Evolutionary conservation across 2,797 vertebrate species (phyloP).

Genomic region (Enteromius treurensis): DNA sequence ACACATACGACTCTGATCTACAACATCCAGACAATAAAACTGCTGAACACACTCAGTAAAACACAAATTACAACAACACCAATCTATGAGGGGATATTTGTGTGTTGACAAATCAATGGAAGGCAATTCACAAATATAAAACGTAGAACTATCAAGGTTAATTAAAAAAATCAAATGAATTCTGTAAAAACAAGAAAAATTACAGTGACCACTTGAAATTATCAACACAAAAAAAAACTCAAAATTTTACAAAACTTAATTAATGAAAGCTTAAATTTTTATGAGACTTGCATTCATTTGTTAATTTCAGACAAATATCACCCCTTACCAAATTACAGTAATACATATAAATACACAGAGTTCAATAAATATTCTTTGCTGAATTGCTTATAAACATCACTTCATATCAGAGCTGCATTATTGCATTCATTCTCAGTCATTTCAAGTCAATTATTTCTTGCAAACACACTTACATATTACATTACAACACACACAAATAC

Average conservation of each 20-base stretch:
- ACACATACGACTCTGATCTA: constrained; percentile 18
- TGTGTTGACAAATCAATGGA: background rate
- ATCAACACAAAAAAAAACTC: too few species aligned
- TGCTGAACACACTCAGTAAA: background rate
- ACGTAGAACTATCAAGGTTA: background rate
- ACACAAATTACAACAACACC: background rate
- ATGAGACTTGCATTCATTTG: background rate
- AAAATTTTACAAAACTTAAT: background rate
- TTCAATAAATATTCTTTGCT: background rate
- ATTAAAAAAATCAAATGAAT: background rate
- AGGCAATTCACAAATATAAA: background rate
- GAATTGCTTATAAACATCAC: background rate
- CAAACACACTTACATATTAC: background rate
- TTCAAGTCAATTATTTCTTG: background rate
- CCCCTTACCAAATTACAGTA: background rate
- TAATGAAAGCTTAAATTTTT: background rate
- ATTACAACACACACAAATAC: background rate
- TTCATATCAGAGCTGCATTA: background rate
- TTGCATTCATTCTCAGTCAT: background rate
- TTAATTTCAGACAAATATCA: background rate
- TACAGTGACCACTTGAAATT: too few species aligned
- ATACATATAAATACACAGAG: background rate
- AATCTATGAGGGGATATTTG: background rate
- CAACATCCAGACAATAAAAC: constrained; percentile 1
- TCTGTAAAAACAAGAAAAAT: background rate